Percentiles rank a stretch among this genome's conserved stretches.
Evolutionary conservation across 1,140 invertebrate genomes (phyloP).

Genomic region (Orius insidiosus): DNA sequence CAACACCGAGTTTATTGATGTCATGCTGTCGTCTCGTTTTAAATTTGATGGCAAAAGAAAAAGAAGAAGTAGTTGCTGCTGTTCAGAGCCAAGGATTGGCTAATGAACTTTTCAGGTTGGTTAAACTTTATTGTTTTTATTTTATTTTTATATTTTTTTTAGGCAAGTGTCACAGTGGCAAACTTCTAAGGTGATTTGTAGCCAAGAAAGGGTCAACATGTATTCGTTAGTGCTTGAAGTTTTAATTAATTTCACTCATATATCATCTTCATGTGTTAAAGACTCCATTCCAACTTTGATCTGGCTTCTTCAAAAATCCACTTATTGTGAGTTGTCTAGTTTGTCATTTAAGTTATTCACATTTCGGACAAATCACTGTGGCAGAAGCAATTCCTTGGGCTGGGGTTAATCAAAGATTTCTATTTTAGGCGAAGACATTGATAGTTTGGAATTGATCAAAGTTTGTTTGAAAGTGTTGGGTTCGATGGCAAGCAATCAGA

Average conservation of each 20-base stretch:
- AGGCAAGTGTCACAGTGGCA: constrained; percentile 8
- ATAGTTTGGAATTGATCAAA: not conserved
- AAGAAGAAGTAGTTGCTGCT: constrained; percentile 6
- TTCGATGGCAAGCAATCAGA: not conserved
- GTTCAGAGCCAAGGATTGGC: not conserved
- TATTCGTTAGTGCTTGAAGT: constrained; percentile 28
- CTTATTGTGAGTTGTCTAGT: constrained; percentile 32
- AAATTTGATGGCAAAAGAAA: constrained; percentile 4
- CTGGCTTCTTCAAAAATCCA: constrained; percentile 27
- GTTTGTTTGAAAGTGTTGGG: constrained; percentile 8
- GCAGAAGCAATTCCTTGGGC: no score
- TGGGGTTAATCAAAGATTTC: no score
- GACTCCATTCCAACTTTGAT: constrained; percentile 29
- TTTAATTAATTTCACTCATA: constrained; percentile 17
- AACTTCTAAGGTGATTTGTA: constrained; percentile 13
- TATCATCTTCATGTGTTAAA: not conserved
- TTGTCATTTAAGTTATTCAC: constrained; percentile 9
- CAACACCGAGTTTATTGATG: not conserved
- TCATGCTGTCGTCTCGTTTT: constrained; percentile 1
- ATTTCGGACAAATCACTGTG: not conserved
- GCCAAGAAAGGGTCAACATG: constrained; percentile 31
- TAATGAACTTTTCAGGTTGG: constrained; percentile 5
- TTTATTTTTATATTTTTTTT: constrained; percentile 1
- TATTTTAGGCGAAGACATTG: constrained; percentile 6
- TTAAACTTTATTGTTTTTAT: constrained; percentile 1